Base-by-base conservation (phyloP, 2,797 vertebrate species). In the Aplochiton taeniatus region DNA sequence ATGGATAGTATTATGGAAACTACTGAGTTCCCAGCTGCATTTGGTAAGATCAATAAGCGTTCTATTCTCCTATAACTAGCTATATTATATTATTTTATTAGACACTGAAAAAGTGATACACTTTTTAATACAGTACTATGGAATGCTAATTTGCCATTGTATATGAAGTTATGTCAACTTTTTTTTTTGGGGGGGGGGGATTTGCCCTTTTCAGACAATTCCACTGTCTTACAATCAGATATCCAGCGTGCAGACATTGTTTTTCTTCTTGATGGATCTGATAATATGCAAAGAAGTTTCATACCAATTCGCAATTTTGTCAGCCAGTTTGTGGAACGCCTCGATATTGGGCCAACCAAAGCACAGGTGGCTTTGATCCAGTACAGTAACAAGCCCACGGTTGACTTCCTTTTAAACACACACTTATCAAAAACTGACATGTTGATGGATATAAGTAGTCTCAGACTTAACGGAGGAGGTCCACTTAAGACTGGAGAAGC, bases 181-280 rank as follows among this genome's bases (percentile, higher is more conserved):
- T 31, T 31, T 6, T 31, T 31, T 31, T 31, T 31, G 31, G 31
- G 3, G n/a, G n/a, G n/a, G n/a, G n/a, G n/a, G n/a, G n/a, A n/a
- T n/a, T 51, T 78, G 63, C 80, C 11, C 4, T 76, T 88, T 87
- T 74, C 83, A 89, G 85, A 84, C 44, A 67, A 63, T 63, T 64
- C 68, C 10, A 72, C 69, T 70, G 10, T 56, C 63, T 58, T 63
- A 75, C 55, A 84, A 55, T 59, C 77, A 74, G 89, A 94, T 80
- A 87, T 93, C 74, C 91, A 92, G 81, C 94, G 83, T 80, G 93
- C 90, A 66, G 95, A 97, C 81, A 87, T 97, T 88, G 93, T 95
- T 77, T 96, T 97, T 91, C 93, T 97, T 57, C 70, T 97, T 84
- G 96, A 95, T 88, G 94, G 94, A 82, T 93, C 95, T 46, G 87